These are phyloP conservation scores for Mus spicilegus DNA, from an alignment of 2,113 vertebrate genomes.

Conservation along the genomic window DNA sequence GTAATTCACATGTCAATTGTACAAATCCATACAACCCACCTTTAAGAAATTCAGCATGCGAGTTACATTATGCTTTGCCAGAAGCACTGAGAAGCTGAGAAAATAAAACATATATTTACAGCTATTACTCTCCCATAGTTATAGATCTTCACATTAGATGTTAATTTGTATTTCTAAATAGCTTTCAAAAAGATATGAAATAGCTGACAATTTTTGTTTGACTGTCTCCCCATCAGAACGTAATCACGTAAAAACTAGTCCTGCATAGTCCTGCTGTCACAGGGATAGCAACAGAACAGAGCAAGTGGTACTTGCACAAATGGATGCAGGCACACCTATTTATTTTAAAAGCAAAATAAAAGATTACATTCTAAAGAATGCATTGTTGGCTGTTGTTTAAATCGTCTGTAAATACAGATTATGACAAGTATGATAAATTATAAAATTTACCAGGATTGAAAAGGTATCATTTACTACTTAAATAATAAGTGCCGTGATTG, in stretches of 20 bases:
- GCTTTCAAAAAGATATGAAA: constrained; percentile 57
- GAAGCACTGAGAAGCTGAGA: constrained; percentile 40
- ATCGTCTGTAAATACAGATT: constrained; percentile 70
- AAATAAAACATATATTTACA: constrained; percentile 52
- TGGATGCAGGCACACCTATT: constrained; percentile 48
- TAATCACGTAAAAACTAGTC: constrained; percentile 54
- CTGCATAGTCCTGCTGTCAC: constrained; percentile 34
- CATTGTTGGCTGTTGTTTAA: constrained; percentile 57
- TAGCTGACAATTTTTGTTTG: constrained; percentile 62
- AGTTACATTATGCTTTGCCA: constrained; percentile 13
- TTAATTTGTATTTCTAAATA: constrained; percentile 70
- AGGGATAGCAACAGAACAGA: constrained; percentile 41
- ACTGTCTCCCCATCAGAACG: constrained; percentile 63
- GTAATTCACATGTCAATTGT: neutral
- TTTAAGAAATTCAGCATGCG: neutral
- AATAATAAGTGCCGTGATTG: constrained; percentile 43
- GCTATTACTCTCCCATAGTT: constrained; percentile 5
- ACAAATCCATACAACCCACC: neutral
- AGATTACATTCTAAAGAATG: constrained; percentile 56
- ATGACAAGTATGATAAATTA: constrained; percentile 73
- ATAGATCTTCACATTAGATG: constrained; percentile 46
- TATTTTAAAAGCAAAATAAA: constrained; percentile 70
- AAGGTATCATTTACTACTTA: constrained; percentile 72
- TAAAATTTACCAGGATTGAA: constrained; percentile 63
- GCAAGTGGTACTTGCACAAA: constrained; percentile 64